Base-by-base conservation (phyloP, 2,888 invertebrate species). In the Venustoraphidia nigricollis region DNA sequence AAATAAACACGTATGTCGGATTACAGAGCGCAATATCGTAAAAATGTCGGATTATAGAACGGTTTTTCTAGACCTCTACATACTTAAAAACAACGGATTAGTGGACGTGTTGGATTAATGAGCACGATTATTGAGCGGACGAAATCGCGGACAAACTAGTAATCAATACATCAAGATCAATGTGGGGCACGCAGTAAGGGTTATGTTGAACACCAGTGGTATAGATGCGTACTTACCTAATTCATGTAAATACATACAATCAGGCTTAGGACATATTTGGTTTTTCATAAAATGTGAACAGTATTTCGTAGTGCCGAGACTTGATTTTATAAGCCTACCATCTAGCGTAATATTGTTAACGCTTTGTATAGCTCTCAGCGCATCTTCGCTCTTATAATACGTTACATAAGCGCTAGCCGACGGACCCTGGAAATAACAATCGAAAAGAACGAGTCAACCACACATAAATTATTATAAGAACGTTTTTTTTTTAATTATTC, bases 221-320 rank as follows among this genome's bases (percentile, higher is more conserved):
- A 27, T 27, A 37, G 36, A 41, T 11, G 10, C 9, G 36, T n/a
- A 58, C 65, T 66, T 59, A 77, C 93, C 98, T 70, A 95, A 78
- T 66, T 98, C 97, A 73, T 99, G 98, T 62, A 98, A 79, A 74
- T 98, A 98, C 97, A 98, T 99, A 75, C 98, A 98, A 71, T 98
- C 97, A 54, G 86, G 79, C 73, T 98, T 98, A 50, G 95, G 95
- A 71, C 98, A 98, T 59, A 88, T 82, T 69, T 93, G 90, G 72
- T 95, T 95, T 69, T 94, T 90, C 83, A 98, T 89, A 70, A 97
- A 98, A 73, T 96, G 94, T 66, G 96, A 96, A 77, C 98, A 98
- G 72, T 98, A 98, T 75, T 98, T 98, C 60, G 98, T 99, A 59
- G 98, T 99, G 54, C 98, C 98, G 57, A 98, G 76, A 59, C 95